Evolutionary conservation across 2,113 vertebrate species (phyloP).

Genomic region (Chionomys nivalis): DNA sequence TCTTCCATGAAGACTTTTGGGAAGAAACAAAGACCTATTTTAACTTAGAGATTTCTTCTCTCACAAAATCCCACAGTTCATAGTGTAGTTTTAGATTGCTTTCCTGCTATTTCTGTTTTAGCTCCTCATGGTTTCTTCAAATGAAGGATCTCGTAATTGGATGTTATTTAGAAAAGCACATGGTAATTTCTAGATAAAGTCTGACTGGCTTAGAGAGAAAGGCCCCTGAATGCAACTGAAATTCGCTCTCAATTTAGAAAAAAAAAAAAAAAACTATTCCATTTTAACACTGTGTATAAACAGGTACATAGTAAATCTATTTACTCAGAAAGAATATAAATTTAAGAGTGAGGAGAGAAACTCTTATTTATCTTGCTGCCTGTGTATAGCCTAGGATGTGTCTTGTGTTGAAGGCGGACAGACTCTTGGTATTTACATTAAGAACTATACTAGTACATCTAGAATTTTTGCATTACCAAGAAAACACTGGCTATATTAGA

Average conservation of each 20-base stretch:
- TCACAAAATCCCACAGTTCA: not conserved
- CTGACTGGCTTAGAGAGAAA: not conserved
- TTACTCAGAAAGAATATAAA: not conserved
- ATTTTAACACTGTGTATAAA: not conserved
- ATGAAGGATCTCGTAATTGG: not conserved
- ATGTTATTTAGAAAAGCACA: not conserved
- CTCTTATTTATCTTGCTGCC: conserved; percentile 2
- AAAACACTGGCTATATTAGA: not conserved
- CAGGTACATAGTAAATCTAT: not conserved
- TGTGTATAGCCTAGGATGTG: not conserved
- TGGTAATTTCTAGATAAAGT: not conserved
- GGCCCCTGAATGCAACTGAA: not conserved
- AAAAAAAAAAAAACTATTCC: not conserved
- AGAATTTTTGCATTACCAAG: not conserved
- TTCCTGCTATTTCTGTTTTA: not conserved
- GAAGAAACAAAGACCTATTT: not conserved
- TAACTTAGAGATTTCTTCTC: not conserved
- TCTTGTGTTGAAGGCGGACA: not conserved
- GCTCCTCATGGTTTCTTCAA: not conserved
- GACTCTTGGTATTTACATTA: not conserved
- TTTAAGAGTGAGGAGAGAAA: not conserved
- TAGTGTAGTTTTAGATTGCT: not conserved
- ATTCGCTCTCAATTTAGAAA: not conserved
- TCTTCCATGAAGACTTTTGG: not conserved
- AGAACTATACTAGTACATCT: not conserved